These are phyloP conservation scores for Temnothorax rugatulus DNA, from an alignment of 2,888 invertebrate genomes.

Conservation along the genomic window DNA sequence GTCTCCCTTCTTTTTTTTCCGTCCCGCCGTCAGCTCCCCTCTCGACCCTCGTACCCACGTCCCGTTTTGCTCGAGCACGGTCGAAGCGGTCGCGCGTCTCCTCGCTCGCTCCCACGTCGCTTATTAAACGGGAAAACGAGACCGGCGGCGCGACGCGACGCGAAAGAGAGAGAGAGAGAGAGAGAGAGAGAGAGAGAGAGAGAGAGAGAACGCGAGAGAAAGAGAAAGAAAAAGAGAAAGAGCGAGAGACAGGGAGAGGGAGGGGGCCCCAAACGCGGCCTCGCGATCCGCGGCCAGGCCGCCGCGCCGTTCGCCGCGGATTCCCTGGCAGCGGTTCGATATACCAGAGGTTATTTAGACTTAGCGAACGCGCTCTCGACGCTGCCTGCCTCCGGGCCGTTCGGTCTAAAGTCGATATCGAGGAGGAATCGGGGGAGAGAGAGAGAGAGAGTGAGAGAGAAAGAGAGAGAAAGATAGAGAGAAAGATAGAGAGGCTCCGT, in stretches of 20 bases:
- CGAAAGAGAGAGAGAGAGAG: not conserved
- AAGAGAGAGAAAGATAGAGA: conserved; percentile 47
- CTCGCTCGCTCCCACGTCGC: conserved; percentile 58
- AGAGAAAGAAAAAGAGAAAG: not conserved
- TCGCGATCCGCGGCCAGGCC: conserved; percentile 54
- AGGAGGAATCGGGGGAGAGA: conserved; percentile 47
- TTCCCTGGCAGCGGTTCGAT: conserved; percentile 55
- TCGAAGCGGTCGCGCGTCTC: conserved; percentile 58
- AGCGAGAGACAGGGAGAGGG: not conserved
- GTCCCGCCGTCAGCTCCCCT: conserved; percentile 58
- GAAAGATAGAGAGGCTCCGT: conserved; percentile 39
- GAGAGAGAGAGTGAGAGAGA: not conserved
- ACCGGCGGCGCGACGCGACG: conserved; percentile 28
- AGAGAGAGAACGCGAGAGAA: conserved; percentile 20
- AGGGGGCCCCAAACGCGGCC: conserved; percentile 9
- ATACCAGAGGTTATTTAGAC: conserved; percentile 56
- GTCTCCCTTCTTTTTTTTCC: not conserved
- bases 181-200: not conserved
- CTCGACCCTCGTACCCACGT: conserved; percentile 28
- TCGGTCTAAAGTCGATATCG: conserved; percentile 50
- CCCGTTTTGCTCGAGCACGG: conserved; percentile 59
- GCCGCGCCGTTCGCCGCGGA: conserved; percentile 71
- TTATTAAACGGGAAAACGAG: conserved; percentile 46
- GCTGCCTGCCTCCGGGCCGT: conserved; percentile 44
- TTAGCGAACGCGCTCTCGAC: conserved; percentile 34